phyloP scores from a whole-genome alignment of 1,140 invertebrate species.

The Amphibalanus amphitrite region DNA sequence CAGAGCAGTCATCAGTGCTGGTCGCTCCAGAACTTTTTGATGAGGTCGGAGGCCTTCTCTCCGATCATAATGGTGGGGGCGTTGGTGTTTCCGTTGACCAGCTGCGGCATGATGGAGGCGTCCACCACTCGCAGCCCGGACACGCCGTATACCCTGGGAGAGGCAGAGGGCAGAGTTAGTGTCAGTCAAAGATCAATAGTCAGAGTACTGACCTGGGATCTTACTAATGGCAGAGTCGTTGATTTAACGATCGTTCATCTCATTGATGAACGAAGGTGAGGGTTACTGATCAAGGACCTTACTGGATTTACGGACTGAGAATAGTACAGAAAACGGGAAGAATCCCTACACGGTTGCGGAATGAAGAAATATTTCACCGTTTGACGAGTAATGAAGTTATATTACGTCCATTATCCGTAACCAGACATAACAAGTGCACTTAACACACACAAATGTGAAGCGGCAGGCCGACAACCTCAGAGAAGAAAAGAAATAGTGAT shows the following conservation, averaged over 20 bases:
- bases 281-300: too few relatives aligned
- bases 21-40: slow-evolving; percentile 36
- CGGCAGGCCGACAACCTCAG: too few relatives aligned
- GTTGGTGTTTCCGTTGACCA: slow-evolving; percentile 48
- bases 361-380: too few relatives aligned
- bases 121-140: slow-evolving; percentile 42
- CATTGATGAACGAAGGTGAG: slow-evolving; percentile 37
- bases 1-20: background rate
- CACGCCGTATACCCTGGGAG: slow-evolving; percentile 37
- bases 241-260: slow-evolving; percentile 42
- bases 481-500: too few relatives aligned
- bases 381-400: too few relatives aligned
- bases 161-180: slow-evolving; percentile 4
- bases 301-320: too few relatives aligned
- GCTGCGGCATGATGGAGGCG: slow-evolving; percentile 50
- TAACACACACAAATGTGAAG: too few relatives aligned
- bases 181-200: slow-evolving; percentile 19
- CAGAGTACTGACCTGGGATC: slow-evolving; percentile 42
- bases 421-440: too few relatives aligned
- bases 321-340: too few relatives aligned
- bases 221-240: slow-evolving; percentile 51
- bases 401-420: too few relatives aligned
- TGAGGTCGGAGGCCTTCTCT: slow-evolving; percentile 44
- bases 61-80: slow-evolving; percentile 49
- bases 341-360: too few relatives aligned